Base-by-base conservation (phyloP, 1,140 invertebrate species). In the Listronotus bonariensis region DNA sequence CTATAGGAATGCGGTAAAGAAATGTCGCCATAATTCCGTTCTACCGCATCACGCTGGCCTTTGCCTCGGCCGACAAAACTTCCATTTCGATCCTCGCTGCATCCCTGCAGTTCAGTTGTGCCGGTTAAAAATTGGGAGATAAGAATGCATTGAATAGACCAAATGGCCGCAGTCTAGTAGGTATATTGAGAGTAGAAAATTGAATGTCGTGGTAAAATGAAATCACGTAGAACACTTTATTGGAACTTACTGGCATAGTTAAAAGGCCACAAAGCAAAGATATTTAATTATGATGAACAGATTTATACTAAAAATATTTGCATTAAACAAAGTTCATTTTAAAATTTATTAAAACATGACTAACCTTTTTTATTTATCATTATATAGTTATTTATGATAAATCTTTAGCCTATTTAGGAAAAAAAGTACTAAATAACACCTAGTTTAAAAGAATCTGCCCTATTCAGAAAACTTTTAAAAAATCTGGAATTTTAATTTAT, bases 1-100 rank as follows among this genome's bases (percentile, higher is more conserved):
- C 57, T 41, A 60, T 40, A 60, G 57, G 57, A 60, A 60, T 60
- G 57, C 48, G 57, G 57, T 32, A 6, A 32, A 60, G 57, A 60
- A 60, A 60, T 60, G 57, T 60, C 57, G 57, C 57, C 46, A 60
- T 60, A 51, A 60, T 60, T 60, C 57, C 57, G 57, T 41, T 60
- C 46, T 18, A 51, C 46, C 57, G 57, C 46, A 60, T 60, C 57
- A n/a, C 17, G 46, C 32, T 60, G 57, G 49, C 57, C 57, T 60
- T 60, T 60, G 14, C 38, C 52, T 40, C 48, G 48, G 11, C 52
- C 52, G 32, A 40, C 36, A 54, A 54, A 54, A 54, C 32, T 54
- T 32, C 52, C 38, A 54, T 48, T 48, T 8, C 45, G 45, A 26
- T 60, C 57, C 31, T 12, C 45, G 48, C 46, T 17, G 53, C 53